Percentiles rank a stretch among this genome's conserved stretches.
Conservation (phyloP, 2,797 vertebrate genomes). For the Triplophysa bombifrons region DNA sequence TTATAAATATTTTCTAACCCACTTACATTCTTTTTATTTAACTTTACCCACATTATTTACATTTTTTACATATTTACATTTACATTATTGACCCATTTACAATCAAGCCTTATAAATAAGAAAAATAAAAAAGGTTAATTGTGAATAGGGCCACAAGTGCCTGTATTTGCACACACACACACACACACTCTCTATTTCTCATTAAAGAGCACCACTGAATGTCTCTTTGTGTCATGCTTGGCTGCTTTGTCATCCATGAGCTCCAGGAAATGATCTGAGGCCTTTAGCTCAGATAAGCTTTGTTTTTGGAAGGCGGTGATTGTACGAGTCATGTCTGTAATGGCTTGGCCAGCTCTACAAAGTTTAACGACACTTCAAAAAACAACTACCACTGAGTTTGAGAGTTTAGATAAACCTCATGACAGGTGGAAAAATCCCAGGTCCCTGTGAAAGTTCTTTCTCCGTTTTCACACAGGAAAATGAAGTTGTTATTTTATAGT, state of each 20-base stretch:
- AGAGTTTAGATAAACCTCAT: conserved; percentile 20
- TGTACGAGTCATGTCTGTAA: conserved; percentile 13
- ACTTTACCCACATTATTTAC: too few species aligned
- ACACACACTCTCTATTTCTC: neutral
- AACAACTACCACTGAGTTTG: neutral
- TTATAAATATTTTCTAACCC: too few species aligned
- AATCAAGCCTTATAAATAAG: too few species aligned
- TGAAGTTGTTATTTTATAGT: neutral
- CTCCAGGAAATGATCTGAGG: conserved; percentile 37
- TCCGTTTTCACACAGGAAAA: neutral
- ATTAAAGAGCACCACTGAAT: conserved; percentile 12
- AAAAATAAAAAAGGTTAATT: too few species aligned
- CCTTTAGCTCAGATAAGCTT: conserved; percentile 36
- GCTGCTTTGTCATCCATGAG: conserved; percentile 38
- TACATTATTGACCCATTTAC: too few species aligned
- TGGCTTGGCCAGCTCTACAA: conserved; percentile 26
- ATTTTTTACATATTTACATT: too few species aligned
- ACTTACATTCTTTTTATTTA: too few species aligned
- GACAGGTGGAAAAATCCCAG: conserved; percentile 40
- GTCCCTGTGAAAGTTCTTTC: conserved; percentile 16
- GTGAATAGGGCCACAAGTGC: too few species aligned
- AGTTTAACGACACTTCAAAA: conserved; percentile 18
- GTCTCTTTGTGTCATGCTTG: conserved; percentile 44
- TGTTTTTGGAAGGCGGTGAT: conserved; percentile 36
- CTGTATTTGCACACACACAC: neutral